These are phyloP conservation scores for Xerus inauris DNA, from an alignment of 2,113 vertebrate species.

Conservation along the genomic window DNA sequence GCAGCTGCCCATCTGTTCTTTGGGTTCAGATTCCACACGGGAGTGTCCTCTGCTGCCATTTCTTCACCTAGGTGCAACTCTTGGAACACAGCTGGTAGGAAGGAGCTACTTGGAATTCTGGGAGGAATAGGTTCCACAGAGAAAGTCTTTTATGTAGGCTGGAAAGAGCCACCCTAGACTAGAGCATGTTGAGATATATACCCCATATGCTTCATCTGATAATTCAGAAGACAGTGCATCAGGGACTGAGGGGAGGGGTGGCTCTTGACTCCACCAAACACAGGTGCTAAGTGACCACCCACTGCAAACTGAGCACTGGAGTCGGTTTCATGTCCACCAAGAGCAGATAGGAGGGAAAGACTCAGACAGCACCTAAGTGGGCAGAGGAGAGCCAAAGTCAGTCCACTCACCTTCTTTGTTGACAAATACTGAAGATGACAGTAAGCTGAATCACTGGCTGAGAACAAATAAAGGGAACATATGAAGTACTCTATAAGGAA, in stretches of 20 bases:
- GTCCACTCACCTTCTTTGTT: background rate
- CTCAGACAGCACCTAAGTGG: no score
- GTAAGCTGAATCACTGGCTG: background rate
- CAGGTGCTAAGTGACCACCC: rapidly evolving
- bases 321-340: rapidly evolving
- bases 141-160: background rate
- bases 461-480: background rate
- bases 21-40: background rate
- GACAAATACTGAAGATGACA: background rate
- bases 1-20: background rate
- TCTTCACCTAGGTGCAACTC: background rate
- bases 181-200: rapidly evolving
- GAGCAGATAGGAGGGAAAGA: background rate
- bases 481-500: background rate
- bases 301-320: background rate
- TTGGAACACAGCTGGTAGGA: background rate
- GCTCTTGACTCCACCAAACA: no score
- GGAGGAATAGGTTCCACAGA: background rate
- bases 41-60: no score
- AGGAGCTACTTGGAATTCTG: background rate
- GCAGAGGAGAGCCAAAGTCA: background rate
- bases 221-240: background rate
- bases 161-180: background rate
- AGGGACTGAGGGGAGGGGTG: background rate
- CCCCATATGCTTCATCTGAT: no score